Conservation (phyloP, 2,888 invertebrate species). For the Nymphalis urticae region DNA sequence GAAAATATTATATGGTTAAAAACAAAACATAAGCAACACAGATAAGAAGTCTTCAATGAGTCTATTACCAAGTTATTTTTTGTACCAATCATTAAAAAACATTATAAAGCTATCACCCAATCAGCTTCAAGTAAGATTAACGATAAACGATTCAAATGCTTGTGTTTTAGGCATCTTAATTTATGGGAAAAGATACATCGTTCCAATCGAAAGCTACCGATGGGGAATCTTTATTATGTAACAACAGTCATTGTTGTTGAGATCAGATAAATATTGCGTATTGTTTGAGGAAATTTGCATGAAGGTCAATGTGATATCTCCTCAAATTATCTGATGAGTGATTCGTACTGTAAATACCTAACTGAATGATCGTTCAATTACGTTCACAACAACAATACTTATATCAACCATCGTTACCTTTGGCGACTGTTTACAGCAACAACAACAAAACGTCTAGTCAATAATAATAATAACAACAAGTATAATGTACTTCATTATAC, state of each 20-base stretch:
- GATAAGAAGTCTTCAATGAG: not conserved
- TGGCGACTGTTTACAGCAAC: too few species aligned
- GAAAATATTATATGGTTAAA: too few species aligned
- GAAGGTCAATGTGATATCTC: conserved; percentile 30
- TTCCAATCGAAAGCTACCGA: conserved; percentile 26
- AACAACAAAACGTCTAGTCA: too few species aligned
- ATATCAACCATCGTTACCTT: too few species aligned
- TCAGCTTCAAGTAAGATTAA: not conserved
- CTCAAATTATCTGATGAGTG: conserved; percentile 18
- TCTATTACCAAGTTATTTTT: not conserved
- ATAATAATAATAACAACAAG: too few species aligned
- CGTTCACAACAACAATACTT: too few species aligned
- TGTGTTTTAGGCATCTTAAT: conserved; percentile 27
- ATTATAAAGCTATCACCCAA: conserved; percentile 1
- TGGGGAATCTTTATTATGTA: conserved; percentile 32
- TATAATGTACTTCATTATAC: too few species aligned
- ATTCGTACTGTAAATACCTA: too few species aligned
- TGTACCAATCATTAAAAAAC: not conserved
- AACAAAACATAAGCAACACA: too few species aligned
- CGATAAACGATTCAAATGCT: conserved; percentile 16
- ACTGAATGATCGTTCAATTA: too few species aligned
- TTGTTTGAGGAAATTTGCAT: conserved; percentile 23
- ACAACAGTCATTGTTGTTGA: conserved; percentile 27
- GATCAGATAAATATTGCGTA: conserved; percentile 29
- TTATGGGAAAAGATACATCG: conserved; percentile 35